Percentiles rank a stretch among this genome's conserved stretches.
phyloP scores from a whole-genome alignment of 2,888 invertebrate genomes.

The Ceratothoa steindachneri region DNA sequence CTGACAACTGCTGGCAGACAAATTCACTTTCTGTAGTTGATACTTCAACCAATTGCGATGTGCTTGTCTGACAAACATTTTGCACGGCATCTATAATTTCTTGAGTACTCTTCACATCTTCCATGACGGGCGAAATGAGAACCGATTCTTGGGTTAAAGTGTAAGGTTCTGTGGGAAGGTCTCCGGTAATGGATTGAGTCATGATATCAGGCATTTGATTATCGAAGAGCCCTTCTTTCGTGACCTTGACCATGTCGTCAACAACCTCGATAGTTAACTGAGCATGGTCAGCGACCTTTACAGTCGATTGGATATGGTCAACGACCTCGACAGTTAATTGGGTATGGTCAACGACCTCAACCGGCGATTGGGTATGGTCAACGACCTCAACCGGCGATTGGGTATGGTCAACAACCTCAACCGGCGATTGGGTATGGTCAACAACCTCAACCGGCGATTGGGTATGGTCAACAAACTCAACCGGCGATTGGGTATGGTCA shows the following conservation, averaged over 20 bases:
- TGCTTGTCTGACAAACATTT: too few relatives aligned
- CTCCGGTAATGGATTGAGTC: slow-evolving; percentile 4
- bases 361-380: background rate
- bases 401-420: too few relatives aligned
- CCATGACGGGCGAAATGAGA: background rate
- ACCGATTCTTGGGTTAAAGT: background rate
- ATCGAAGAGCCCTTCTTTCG: too few relatives aligned
- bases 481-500: background rate
- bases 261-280: slow-evolving; percentile 6
- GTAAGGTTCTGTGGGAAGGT: background rate
- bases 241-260: slow-evolving; percentile 17
- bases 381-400: slow-evolving; percentile 16
- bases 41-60: background rate
- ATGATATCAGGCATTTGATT: background rate
- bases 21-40: background rate
- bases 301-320: slow-evolving; percentile 11
- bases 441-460: too few relatives aligned
- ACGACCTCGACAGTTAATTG: background rate
- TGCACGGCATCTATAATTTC: too few relatives aligned
- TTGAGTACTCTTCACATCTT: too few relatives aligned
- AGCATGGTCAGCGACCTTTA: background rate
- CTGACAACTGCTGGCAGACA: slow-evolving; percentile 7
- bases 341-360: too few relatives aligned
- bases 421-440: too few relatives aligned
- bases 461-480: slow-evolving; percentile 11